Conservation (phyloP, 2,113 vertebrate species). For the Aegithalos caudatus region DNA sequence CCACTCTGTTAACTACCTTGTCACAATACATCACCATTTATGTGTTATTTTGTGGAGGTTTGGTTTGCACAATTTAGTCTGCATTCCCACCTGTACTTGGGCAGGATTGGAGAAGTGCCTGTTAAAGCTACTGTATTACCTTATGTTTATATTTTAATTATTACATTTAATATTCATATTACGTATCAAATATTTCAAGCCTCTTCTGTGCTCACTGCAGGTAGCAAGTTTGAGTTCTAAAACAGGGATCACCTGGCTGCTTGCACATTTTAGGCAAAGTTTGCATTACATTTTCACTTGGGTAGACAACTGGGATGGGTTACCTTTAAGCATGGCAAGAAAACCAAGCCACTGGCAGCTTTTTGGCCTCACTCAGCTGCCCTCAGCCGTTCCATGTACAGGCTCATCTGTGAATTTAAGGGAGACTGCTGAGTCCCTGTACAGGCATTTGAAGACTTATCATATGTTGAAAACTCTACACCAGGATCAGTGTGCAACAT, state of each 20-base stretch:
- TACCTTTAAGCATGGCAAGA: neutral
- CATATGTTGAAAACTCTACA: neutral
- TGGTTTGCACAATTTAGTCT: neutral
- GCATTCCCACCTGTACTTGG: neutral
- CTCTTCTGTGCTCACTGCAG: neutral
- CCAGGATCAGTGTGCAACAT: neutral
- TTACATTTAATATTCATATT: neutral
- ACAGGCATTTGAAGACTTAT: neutral
- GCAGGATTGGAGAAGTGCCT: neutral
- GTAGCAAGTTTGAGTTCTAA: neutral
- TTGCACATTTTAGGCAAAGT: neutral
- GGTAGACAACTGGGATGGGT: neutral
- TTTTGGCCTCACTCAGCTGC: neutral
- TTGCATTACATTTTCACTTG: neutral
- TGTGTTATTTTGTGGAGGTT: neutral
- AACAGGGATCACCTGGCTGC: neutral
- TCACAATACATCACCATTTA: neutral
- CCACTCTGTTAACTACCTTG: constrained; percentile 9
- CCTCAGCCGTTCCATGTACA: neutral
- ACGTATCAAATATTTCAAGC: neutral
- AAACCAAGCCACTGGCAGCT: neutral
- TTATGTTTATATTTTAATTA: neutral
- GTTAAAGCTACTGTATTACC: neutral
- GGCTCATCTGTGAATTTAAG: neutral
- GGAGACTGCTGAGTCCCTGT: neutral